These are phyloP conservation scores for Sardinella longiceps DNA, from an alignment of 2,797 vertebrate genomes.

Conservation along the genomic window DNA sequence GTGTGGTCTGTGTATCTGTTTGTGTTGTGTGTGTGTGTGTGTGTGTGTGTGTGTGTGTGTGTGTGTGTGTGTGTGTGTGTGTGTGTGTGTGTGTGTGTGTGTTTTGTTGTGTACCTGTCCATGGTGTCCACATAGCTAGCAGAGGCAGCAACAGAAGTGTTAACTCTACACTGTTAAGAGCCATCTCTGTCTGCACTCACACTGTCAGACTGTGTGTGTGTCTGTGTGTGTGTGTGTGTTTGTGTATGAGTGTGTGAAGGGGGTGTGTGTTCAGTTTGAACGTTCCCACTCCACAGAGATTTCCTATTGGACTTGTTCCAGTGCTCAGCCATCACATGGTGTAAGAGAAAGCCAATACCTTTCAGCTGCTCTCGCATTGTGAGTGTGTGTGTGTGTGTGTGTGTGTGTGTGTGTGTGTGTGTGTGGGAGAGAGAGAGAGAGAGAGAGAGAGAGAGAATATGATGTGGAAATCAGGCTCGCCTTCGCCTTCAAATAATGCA, in stretches of 20 bases:
- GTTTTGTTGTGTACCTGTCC: background rate
- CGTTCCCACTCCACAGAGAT: background rate
- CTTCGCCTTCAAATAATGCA: no score
- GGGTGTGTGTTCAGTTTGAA: background rate
- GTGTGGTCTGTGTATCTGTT: background rate
- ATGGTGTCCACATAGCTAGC: background rate
- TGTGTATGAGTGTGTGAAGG: no score
- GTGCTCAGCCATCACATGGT: background rate
- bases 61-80: background rate
- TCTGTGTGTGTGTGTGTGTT: constrained; percentile 8
- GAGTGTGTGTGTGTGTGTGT: constrained; percentile 21
- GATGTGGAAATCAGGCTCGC: no score
- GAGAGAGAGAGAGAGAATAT: no score
- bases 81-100: background rate
- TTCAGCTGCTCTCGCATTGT: background rate
- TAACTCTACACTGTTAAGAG: constrained; percentile 23
- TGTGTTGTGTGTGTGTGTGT: no score
- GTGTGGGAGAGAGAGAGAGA: no score
- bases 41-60: background rate
- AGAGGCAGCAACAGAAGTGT: constrained; percentile 27
- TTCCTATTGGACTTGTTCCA: background rate
- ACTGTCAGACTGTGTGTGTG: background rate
- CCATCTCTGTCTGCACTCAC: constrained; percentile 33
- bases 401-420: background rate
- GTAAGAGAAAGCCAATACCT: background rate